Base-by-base conservation (phyloP, 2,888 invertebrate species). In the Lithophane ornitopus region DNA sequence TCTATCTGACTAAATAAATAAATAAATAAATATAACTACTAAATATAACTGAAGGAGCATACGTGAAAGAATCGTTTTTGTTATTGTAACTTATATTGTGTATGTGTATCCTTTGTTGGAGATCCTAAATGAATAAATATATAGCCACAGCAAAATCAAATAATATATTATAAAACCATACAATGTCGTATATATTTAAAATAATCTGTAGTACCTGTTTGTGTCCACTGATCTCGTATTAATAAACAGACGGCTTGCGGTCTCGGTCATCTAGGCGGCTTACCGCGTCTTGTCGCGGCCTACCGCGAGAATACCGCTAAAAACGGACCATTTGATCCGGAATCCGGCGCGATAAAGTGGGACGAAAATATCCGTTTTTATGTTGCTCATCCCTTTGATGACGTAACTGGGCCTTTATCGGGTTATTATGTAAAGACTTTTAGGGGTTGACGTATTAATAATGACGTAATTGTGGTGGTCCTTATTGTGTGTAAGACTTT, bases 301-400 rank as follows among this genome's bases (percentile, higher is more conserved):
- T 39, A 34, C 84, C 78, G 67, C 78, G 44, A 79, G 62, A 67
- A 71, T 79, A 66, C 69, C 68, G 66, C 80, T 76, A 71, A 84
- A 85, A 84, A 76, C 71, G 19, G 63, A 56, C 69, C 79, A 67
- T 83, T 82, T 83, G 71, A 83, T 86, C 75, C 73, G 49, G 52
- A 78, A 52, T 61, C 52, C 22, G 54, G 39, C 62, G n/a, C 59
- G 70, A 72, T 75, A 85, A 85, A 84, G 44, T 70, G 72, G 74
- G 63, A 58, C 61, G 67, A 79, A 70, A 84, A 76, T 86, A 70
- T 49, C 63, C 75, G 54, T 76, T 80, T 84, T 79, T 71, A 68
- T 76, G 54, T 59, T n/a, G 49, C 56, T 69, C 65, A 66, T 84
- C 63, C 61, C 54, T 83, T 78, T 82, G 73, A 86, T 76, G 68